A percentile compares a stretch with the other conserved stretches of the same genome.
Evolutionary conservation across 1,140 invertebrate genomes (phyloP).

Genomic region (Neodiprion fabricii): DNA sequence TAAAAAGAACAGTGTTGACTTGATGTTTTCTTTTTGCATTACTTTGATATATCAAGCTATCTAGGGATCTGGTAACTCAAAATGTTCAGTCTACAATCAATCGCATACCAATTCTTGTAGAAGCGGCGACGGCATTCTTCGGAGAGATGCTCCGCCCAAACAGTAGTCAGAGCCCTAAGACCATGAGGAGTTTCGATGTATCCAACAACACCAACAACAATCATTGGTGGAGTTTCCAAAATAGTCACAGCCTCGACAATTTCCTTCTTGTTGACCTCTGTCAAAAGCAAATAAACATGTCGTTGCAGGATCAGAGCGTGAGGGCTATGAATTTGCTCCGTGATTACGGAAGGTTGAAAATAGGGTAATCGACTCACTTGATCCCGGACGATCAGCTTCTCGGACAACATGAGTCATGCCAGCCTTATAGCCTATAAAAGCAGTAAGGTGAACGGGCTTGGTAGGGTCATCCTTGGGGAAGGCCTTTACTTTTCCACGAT

Average conservation of each 20-base stretch:
- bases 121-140: constrained; percentile 98
- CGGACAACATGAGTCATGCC: constrained; percentile 99
- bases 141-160: constrained; percentile 98
- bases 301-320: constrained; percentile 21
- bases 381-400: constrained; percentile 98
- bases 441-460: constrained; percentile 97
- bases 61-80: constrained; percentile 15
- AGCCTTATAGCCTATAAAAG: constrained; percentile 98
- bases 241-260: constrained; percentile 99
- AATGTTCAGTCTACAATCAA: background rate
- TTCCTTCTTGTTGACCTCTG: constrained; percentile 99
- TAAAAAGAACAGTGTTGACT: constrained; percentile 22
- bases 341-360: too few relatives aligned
- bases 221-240: constrained; percentile 97
- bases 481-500: constrained; percentile 99
- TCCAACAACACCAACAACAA: constrained; percentile 96
- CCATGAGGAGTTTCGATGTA: constrained; percentile 99
- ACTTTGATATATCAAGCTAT: background rate
- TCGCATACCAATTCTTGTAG: constrained; percentile 98
- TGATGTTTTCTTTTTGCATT: constrained; percentile 16
- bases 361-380: constrained; percentile 78
- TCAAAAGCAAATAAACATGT: constrained; percentile 40
- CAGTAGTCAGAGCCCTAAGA: constrained; percentile 90
- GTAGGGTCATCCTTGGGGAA: constrained; percentile 94
- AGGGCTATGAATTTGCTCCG: background rate